Evolutionary conservation across 1,140 invertebrate species (phyloP), one percentile per base, ranked within the genome.

Genomic region (Centruroides vittatus): DNA sequence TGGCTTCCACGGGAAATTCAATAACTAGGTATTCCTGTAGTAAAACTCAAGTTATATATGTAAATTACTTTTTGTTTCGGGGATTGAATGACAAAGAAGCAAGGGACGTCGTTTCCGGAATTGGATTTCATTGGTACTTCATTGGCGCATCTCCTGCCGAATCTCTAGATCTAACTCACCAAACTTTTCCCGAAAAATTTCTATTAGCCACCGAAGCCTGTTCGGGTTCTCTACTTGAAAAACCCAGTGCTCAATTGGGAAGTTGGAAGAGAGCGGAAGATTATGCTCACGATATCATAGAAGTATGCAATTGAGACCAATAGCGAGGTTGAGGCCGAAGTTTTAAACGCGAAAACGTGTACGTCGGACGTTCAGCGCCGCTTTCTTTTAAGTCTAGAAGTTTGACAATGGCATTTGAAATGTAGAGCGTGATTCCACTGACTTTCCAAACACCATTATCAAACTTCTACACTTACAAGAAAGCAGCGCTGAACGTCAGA

Each of bases 121-220:
- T 91, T 5, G 88, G 77, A 1, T 78, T 90, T 3, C 90, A 93
- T 71, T 93, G 85, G 84, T 93, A 83, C 66, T 41, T 4, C 5
- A 36, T 71, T 53, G 67, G 68, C 0, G 35, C 82, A 1, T 70
- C 79, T 9, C 74, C 80, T 0, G 66, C 80, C 0, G 60, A 64
- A 4, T 59, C 81, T 1, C 69, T 92, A 1, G 73, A 79, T 47
- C 51, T 70, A 6, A 79, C 78, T 3, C 81, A 83, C 67, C 70
- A 53, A 9, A 67, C 73, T 5, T 80, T 81, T 70, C 86, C 88
- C 0, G 76, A 86, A 47, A 83, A 86, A 66, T 83, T 89, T 67
- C 72, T 91, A 6, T 65, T 93, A 3, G 79, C 79, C 13, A 89
- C 88, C 1, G 89, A 93, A 75, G 84, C 87, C 3, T 85, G 83